Evolutionary conservation across 2,113 vertebrate genomes (phyloP).

Genomic region (Syngnathoides biaculeatus): DNA sequence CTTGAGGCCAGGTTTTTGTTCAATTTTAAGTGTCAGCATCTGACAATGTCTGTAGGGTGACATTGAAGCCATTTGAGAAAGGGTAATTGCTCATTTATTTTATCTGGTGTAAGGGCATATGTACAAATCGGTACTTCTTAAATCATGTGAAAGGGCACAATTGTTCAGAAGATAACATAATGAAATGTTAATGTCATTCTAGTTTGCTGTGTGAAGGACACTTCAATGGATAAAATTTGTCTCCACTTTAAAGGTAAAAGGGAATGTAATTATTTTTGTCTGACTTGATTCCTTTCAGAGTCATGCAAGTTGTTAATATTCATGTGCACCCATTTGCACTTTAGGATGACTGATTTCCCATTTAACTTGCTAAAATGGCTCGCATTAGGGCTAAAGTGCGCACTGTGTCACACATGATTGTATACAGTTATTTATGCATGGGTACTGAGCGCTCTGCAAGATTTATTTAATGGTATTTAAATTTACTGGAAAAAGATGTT

Average conservation of each 20-base stretch:
- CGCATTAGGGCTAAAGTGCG: constrained; percentile 17
- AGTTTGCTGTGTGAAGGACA: constrained; percentile 2
- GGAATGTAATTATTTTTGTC: not conserved
- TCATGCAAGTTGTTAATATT: constrained; percentile 9
- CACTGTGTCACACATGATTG: constrained; percentile 8
- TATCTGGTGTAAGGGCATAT: constrained; percentile 2
- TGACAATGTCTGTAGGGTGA: not conserved
- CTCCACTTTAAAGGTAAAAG: constrained; percentile 15
- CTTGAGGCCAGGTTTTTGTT: not conserved
- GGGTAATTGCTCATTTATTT: constrained; percentile 11
- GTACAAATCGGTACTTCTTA: constrained; percentile 8
- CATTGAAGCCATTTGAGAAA: constrained; percentile 7
- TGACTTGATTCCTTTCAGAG: not conserved
- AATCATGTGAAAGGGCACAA: constrained; percentile 4
- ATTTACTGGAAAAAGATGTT: constrained; percentile 8
- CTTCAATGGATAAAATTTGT: constrained; percentile 3
- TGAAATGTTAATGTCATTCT: constrained; percentile 8
- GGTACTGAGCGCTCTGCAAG: not conserved
- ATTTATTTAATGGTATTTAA: not conserved
- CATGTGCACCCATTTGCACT: constrained; percentile 15
- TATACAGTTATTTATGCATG: constrained; percentile 8
- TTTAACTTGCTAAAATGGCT: constrained; percentile 18
- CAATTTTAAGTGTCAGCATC: constrained; percentile 2
- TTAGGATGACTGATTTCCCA: constrained; percentile 13
- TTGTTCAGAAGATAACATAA: constrained; percentile 1